phyloP scores from a whole-genome alignment of 2,888 invertebrate genomes.

The Polymixis lichenea region DNA sequence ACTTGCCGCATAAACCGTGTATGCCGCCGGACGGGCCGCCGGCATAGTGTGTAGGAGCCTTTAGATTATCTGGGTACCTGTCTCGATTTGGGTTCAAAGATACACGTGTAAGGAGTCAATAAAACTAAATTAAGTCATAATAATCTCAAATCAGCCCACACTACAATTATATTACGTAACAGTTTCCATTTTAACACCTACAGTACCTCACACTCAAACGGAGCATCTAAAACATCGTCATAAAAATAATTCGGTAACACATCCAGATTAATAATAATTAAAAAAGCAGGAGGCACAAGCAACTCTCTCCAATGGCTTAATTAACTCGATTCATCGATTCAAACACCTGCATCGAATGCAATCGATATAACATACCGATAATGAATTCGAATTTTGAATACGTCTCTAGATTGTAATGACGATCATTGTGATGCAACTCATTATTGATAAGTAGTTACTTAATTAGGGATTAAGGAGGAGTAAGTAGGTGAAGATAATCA shows the following conservation, averaged over 20 bases:
- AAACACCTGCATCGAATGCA: constrained; percentile 43
- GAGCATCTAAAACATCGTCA: constrained; percentile 23
- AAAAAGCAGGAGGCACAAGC: constrained; percentile 28
- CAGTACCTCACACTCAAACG: constrained; percentile 22
- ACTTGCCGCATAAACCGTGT: too few species aligned
- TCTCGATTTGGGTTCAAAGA: neutral
- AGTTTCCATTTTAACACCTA: constrained; percentile 36
- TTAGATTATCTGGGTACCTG: neutral
- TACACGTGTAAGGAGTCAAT: constrained; percentile 1
- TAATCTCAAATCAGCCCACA: constrained; percentile 37
- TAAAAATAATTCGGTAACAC: constrained; percentile 45
- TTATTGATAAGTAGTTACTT: constrained; percentile 42
- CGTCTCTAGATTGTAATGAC: constrained; percentile 32
- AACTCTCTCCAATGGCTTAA: constrained; percentile 50
- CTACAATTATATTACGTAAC: constrained; percentile 18
- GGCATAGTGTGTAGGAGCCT: too few species aligned
- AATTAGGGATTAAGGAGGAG: constrained; percentile 47
- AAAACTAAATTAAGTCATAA: constrained; percentile 25
- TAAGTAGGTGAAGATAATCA: neutral
- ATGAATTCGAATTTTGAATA: constrained; percentile 57
- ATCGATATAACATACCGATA: constrained; percentile 47
- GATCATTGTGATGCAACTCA: constrained; percentile 28
- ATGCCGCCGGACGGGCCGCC: too few species aligned
- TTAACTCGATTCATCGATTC: constrained; percentile 62
- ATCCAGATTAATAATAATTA: constrained; percentile 55